These are phyloP conservation scores for Rhea americana DNA, from an alignment of 2,113 vertebrate species.

Conservation along the genomic window DNA sequence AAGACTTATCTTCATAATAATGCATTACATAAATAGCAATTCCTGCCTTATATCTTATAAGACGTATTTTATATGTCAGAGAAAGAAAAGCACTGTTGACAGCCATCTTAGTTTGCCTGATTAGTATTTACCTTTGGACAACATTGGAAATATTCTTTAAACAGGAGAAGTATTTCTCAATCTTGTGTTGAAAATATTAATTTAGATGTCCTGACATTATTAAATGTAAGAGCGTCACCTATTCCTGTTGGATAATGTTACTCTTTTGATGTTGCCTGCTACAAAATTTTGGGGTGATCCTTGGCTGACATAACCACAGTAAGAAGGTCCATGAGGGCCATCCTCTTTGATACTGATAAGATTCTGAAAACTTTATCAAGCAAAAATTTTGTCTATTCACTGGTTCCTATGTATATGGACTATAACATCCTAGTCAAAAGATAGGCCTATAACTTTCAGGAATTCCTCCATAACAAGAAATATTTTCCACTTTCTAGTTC, in stretches of 20 bases:
- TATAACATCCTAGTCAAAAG: not conserved
- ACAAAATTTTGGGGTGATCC: accelerated
- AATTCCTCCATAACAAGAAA: not conserved
- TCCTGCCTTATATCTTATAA: not conserved
- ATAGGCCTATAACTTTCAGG: not conserved
- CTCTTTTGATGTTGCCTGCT: not conserved
- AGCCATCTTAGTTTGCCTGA: not conserved
- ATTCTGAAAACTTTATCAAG: not conserved
- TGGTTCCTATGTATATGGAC: not conserved
- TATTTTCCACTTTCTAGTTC: not conserved
- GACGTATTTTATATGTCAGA: not conserved
- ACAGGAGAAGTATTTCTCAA: not conserved
- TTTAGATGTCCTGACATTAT: not conserved
- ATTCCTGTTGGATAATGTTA: not conserved
- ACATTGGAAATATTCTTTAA: not conserved
- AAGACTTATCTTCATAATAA: not conserved
- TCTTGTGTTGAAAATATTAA: not conserved
- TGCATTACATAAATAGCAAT: not conserved
- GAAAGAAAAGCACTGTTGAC: not conserved
- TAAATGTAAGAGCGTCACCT: not conserved
- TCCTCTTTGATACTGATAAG: not conserved
- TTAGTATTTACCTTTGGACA: not conserved
- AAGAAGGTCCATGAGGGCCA: not conserved
- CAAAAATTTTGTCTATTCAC: not conserved
- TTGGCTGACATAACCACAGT: not conserved